Conservation (phyloP, 2,797 vertebrate species). For the Falco novaeseelandiae region DNA sequence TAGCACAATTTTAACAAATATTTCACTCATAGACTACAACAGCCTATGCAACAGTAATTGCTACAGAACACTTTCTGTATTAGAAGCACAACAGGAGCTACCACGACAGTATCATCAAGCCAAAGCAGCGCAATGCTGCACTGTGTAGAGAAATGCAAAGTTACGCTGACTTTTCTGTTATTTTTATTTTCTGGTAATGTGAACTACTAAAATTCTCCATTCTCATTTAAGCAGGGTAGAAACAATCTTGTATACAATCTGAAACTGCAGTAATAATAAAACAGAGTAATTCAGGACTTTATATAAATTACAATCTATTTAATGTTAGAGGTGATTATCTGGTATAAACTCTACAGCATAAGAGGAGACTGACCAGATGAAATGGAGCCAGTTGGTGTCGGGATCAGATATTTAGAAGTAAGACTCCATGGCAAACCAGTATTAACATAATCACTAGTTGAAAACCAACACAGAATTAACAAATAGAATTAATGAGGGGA, state of each 20-base stretch:
- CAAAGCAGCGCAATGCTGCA: neutral
- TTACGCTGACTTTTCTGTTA: neutral
- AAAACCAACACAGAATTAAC: neutral
- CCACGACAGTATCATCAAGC: neutral
- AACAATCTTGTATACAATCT: fast-evolving
- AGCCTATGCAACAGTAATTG: neutral
- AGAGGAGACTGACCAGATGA: neutral
- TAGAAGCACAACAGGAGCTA: neutral
- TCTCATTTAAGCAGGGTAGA: neutral
- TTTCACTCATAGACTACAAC: neutral
- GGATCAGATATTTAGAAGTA: neutral
- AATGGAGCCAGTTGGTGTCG: neutral
- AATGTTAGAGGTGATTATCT: neutral
- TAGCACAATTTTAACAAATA: neutral
- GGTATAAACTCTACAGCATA: neutral
- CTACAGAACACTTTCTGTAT: neutral
- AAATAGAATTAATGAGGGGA: neutral
- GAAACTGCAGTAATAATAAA: neutral
- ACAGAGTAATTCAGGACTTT: neutral
- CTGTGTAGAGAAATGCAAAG: neutral
- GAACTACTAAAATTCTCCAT: neutral
- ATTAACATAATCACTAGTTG: neutral
- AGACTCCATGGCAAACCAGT: neutral
- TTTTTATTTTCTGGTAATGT: neutral
- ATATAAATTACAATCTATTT: neutral